These are phyloP conservation scores for Zingel zingel DNA, from an alignment of 2,113 vertebrate species.

Conservation along the genomic window DNA sequence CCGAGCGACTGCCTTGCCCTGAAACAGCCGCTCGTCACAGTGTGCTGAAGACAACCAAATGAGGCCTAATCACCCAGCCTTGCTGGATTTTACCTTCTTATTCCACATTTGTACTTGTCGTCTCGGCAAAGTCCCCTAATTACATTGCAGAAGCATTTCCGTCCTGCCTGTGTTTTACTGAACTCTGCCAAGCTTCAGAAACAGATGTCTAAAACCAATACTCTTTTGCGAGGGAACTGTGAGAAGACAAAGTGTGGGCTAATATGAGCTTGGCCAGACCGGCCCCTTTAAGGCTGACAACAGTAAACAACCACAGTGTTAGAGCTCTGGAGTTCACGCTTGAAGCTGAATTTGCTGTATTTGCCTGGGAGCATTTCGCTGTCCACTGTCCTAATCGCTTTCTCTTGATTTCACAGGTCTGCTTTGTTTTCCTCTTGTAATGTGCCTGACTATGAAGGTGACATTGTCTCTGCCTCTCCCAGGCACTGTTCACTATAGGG, in stretches of 20 bases:
- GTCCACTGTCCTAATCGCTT: slow-evolving; percentile 28
- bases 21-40: slow-evolving; percentile 69
- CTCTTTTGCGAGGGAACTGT: slow-evolving; percentile 29
- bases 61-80: slow-evolving; percentile 78
- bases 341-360: slow-evolving; percentile 13
- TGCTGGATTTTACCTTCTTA: slow-evolving; percentile 78
- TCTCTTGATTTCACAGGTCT: slow-evolving; percentile 39
- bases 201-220: slow-evolving; percentile 56
- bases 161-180: slow-evolving; percentile 59
- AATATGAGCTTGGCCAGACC: slow-evolving; percentile 41
- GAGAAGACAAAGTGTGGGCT: slow-evolving; percentile 41
- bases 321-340: slow-evolving; percentile 26
- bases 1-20: slow-evolving; percentile 66
- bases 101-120: slow-evolving; percentile 77
- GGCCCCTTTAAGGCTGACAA: slow-evolving; percentile 31
- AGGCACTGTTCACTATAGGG: slow-evolving; percentile 69
- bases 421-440: slow-evolving; percentile 57
- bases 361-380: slow-evolving; percentile 16
- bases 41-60: slow-evolving; percentile 77
- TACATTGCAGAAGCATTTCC: slow-evolving; percentile 70
- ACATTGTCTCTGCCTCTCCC: slow-evolving; percentile 75
- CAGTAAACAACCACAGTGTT: slow-evolving; percentile 45
- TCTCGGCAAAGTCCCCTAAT: slow-evolving; percentile 79
- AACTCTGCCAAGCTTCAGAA: slow-evolving; percentile 62
- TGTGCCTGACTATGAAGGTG: slow-evolving; percentile 76